Percentiles rank a stretch among this genome's conserved stretches.
These are phyloP conservation scores for Mimumesa dahlbomi DNA, from an alignment of 2,888 invertebrate genomes.

Conservation along the genomic window DNA sequence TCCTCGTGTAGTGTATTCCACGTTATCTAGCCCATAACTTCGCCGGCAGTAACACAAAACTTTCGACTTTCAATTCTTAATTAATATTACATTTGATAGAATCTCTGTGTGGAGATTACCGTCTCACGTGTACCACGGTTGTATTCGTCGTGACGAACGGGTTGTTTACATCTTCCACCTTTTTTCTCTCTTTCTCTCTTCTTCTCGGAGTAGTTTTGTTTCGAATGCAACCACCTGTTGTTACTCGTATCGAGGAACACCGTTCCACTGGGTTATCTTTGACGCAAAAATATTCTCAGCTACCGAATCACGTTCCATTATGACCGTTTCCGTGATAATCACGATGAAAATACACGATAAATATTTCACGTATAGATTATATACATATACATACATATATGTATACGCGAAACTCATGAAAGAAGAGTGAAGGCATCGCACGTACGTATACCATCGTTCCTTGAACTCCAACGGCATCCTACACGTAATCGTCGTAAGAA, in stretches of 20 bases:
- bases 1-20: slow-evolving; percentile 4
- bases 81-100: too few relatives aligned
- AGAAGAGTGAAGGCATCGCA: slow-evolving; percentile 45
- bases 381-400: background rate
- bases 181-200: background rate
- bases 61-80: too few relatives aligned
- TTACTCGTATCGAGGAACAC: background rate
- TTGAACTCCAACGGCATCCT: slow-evolving; percentile 46
- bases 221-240: background rate
- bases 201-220: too few relatives aligned
- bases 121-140: too few relatives aligned
- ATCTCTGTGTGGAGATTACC: too few relatives aligned
- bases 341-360: slow-evolving; percentile 21
- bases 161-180: too few relatives aligned
- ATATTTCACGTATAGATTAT: too few relatives aligned
- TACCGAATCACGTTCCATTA: slow-evolving; percentile 19
- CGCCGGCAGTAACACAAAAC: too few relatives aligned
- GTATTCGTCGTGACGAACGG: too few relatives aligned
- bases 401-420: slow-evolving; percentile 12
- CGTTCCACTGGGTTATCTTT: slow-evolving; percentile 2
- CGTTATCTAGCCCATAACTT: background rate
- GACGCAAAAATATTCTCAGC: slow-evolving; percentile 40
- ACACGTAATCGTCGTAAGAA: slow-evolving; percentile 58
- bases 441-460: slow-evolving; percentile 44
- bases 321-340: slow-evolving; percentile 27